Evolutionary conservation across 2,797 vertebrate genomes (phyloP), one percentile per base, ranked within the genome.

Genomic region (Antennarius maculatus): DNA sequence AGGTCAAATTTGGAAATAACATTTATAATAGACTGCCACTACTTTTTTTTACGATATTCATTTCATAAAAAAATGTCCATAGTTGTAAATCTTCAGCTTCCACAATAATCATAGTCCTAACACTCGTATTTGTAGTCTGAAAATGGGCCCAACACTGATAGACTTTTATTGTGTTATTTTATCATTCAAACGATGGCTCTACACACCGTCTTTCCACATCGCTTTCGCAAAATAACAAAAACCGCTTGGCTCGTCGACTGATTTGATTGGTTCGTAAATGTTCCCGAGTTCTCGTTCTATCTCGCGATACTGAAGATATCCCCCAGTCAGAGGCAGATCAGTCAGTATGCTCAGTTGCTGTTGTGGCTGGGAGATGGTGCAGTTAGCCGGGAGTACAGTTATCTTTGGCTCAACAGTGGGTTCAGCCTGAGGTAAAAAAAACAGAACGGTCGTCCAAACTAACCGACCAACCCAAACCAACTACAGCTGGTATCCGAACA

Each of bases 291-390:
- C 80, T 79, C 85, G 79, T 31, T 1, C 0, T 50, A 0, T 89
- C 79, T 91, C 92, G 92, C 92, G 91, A 81, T 80, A 69, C 7
- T 12, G 0, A 1, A 34, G 14, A 73, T 59, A 59, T 69, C 74
- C 80, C 67, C 64, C 79, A 69, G 66, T 63, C 75, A 80, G 85
- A 49, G 43, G 72, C 79, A 66, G 78, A 64, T 31, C 51, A 64
- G n/a, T 2, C 39, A 57, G 73, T 66, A 72, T 47, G 15, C 13
- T 86, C 87, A 85, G 82, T 85, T 57, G 81, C 83, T 86, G 83
- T 90, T 87, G 88, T 85, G 79, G 77, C 81, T 83, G 69, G 10
- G 72, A 77, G 39, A 66, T 75, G 45, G 45, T 29, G 16, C 23
- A n/a, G 31, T 28, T 60, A 28, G 15, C 28, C 9, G 8, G 6